These are phyloP conservation scores for Pseudonaja textilis DNA, from an alignment of 2,113 vertebrate genomes.

Conservation along the genomic window DNA sequence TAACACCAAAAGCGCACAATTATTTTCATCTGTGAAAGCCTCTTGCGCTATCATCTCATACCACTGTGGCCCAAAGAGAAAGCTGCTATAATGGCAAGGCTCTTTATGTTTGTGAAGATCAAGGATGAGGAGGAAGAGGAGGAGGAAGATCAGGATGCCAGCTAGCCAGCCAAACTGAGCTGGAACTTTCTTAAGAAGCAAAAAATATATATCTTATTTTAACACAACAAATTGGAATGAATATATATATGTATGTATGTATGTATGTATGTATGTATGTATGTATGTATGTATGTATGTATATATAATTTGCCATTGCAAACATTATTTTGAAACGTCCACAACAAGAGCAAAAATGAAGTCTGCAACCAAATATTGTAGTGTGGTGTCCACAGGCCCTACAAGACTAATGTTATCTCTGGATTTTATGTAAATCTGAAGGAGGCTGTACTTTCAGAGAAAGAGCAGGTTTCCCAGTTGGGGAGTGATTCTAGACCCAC, in stretches of 20 bases:
- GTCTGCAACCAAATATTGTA: not conserved
- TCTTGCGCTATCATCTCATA: constrained; percentile 70
- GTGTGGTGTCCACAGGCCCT: not conserved
- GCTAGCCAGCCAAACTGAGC: constrained; percentile 61
- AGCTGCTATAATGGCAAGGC: constrained; percentile 72
- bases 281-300: too few relatives aligned
- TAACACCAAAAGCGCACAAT: constrained; percentile 81
- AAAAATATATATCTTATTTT: constrained; percentile 63
- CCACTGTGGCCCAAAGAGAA: constrained; percentile 71
- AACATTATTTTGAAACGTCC: not conserved
- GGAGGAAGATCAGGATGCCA: not conserved
- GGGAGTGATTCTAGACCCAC: not conserved
- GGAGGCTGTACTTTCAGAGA: not conserved
- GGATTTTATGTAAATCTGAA: not conserved
- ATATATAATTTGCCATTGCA: constrained; percentile 1
- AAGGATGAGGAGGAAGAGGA: constrained; percentile 40
- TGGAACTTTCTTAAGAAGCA: constrained; percentile 71
- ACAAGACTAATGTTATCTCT: not conserved
- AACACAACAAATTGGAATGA: constrained; percentile 27
- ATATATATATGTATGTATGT: too few relatives aligned
- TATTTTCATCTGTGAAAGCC: constrained; percentile 81
- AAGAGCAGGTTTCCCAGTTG: not conserved
- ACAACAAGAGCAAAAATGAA: not conserved
- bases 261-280: too few relatives aligned
- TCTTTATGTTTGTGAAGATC: constrained; percentile 71